These are phyloP conservation scores for Leptinotarsa peninsularis DNA, from an alignment of 2,888 invertebrate genomes.

Conservation along the genomic window DNA sequence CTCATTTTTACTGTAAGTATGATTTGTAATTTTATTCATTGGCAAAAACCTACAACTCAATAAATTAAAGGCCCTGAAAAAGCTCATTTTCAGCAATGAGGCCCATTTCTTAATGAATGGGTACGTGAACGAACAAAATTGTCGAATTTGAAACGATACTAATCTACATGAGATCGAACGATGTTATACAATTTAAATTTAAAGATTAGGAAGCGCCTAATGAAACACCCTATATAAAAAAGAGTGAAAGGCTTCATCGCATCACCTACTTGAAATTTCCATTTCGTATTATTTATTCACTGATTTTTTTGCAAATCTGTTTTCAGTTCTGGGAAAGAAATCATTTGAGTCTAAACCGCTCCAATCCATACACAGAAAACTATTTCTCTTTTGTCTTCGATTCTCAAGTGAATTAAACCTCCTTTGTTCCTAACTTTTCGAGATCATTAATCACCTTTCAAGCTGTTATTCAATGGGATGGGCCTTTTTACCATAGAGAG, in stretches of 20 bases:
- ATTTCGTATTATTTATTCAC: not conserved
- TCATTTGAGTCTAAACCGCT: not conserved
- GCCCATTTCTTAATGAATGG: no score
- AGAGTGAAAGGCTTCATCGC: not conserved
- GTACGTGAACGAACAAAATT: no score
- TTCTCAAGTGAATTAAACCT: slow-evolving; percentile 32
- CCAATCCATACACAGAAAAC: not conserved
- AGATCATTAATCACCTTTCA: slow-evolving; percentile 45
- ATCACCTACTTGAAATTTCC: not conserved
- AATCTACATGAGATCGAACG: no score
- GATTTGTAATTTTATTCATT: no score
- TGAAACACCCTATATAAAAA: no score
- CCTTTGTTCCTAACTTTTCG: slow-evolving; percentile 39
- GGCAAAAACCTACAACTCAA: no score
- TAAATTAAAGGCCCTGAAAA: no score
- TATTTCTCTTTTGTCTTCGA: slow-evolving; percentile 29
- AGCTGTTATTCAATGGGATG: slow-evolving; percentile 46
- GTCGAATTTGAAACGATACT: no score
- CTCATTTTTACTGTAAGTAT: no score
- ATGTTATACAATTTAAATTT: no score
- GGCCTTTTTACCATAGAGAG: slow-evolving; percentile 44
- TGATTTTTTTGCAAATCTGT: not conserved
- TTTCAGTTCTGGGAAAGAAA: not conserved
- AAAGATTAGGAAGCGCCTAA: no score
- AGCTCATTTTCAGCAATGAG: no score